These are phyloP conservation scores for Latrodectus elegans DNA, from an alignment of 2,888 invertebrate genomes.

Conservation along the genomic window DNA sequence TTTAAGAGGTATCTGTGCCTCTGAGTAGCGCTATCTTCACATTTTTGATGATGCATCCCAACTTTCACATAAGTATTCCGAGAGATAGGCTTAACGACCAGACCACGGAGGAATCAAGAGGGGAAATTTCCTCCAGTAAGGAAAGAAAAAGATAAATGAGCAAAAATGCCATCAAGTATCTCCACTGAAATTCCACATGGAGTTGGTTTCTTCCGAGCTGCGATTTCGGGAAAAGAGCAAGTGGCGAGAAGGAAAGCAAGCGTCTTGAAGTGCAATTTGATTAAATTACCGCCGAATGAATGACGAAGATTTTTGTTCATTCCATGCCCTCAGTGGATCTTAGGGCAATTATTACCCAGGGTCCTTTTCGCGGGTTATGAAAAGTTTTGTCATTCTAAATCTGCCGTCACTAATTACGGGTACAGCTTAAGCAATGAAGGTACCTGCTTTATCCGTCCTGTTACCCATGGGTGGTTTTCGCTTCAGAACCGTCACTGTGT, in stretches of 20 bases:
- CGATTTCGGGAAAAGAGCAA: too few species aligned
- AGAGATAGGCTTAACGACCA: too few species aligned
- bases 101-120: too few species aligned
- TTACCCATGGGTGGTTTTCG: constrained; percentile 38
- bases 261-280: constrained; percentile 37
- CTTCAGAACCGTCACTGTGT: constrained; percentile 21
- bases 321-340: neutral
- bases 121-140: too few species aligned
- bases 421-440: constrained; percentile 26
- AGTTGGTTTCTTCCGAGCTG: too few species aligned
- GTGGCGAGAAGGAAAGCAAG: neutral
- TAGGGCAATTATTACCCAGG: constrained; percentile 15
- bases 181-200: neutral
- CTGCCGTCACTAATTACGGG: constrained; percentile 52
- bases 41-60: too few species aligned
- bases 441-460: constrained; percentile 1
- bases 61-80: too few species aligned
- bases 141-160: too few species aligned
- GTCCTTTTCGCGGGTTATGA: constrained; percentile 34
- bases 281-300: constrained; percentile 40
- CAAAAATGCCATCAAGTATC: too few species aligned
- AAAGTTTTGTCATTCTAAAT: constrained; percentile 57
- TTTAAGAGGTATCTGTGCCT: too few species aligned
- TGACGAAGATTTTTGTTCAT: constrained; percentile 14
- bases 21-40: too few species aligned